Base-by-base conservation (phyloP, 2,888 invertebrate genomes). In the Prenolepis imparis region DNA sequence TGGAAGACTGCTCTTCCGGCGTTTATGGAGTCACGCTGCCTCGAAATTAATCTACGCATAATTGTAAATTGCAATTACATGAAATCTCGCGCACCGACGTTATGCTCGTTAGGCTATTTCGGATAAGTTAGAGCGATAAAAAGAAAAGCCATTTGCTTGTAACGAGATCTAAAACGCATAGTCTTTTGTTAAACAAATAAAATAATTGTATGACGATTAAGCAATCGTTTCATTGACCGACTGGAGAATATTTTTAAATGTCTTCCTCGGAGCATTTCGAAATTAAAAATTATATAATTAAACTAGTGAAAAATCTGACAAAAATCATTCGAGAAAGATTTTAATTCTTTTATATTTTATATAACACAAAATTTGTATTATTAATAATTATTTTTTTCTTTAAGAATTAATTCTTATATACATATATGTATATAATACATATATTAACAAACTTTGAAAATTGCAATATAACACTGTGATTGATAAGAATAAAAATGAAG, bases 101-200 rank as follows among this genome's bases (percentile, higher is more conserved):
- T 77, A 75, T 74, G 67, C 68, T 84, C 77, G 81, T 86, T 75
- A 80, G 86, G 80, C 77, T 63, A 75, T 84, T 81, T 66, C 63
- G 67, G 55, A 64, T 74, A 64, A 83, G 63, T 55, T 68, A 55
- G 72, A 84, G 75, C 75, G 63, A 64, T 32, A 67, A 70, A 74
- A 77, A 59, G 57, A 70, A 24, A 80, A 68, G 67, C 15, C 11
- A 12, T 41, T 48, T 21, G n/a, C 32, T 68, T n/a, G 21, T 41
- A n/a, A 28, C 70, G 21, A 68, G 39, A 28, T 57, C 32, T 68
- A 55, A 73, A 72, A 48, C 39, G 74, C 28, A 21, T 15, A n/a
- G 18, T 48, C 18, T 24, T 44, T 82, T 59, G 48, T 52, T 21
- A 24, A 39, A 41, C 44, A 59, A 41, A 70, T 36, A 72, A 78